A percentile compares a stretch with the other conserved stretches of the same genome.
These are phyloP conservation scores for Perizoma flavofasciatum DNA, from an alignment of 2,888 invertebrate genomes.

Conservation along the genomic window DNA sequence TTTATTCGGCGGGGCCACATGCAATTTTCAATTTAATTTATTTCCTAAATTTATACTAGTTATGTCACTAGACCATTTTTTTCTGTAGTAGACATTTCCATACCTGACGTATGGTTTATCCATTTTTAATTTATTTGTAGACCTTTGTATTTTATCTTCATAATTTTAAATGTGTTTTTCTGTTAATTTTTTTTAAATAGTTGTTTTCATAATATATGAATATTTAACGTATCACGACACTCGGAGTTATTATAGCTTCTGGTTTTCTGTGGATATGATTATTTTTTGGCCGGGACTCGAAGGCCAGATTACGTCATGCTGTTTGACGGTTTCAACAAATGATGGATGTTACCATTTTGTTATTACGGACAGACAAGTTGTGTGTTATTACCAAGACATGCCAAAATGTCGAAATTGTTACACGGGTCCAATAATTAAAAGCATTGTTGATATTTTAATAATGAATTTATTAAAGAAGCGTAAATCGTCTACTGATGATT, in stretches of 20 bases:
- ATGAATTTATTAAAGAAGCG: neutral
- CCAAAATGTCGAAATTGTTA: neutral
- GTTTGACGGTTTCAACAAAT: conserved; percentile 39
- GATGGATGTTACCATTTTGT: conserved; percentile 29
- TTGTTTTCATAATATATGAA: conserved; percentile 41
- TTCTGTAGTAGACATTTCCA: neutral
- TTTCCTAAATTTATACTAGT: conserved; percentile 22
- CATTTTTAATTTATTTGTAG: no score
- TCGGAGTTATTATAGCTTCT: conserved; percentile 55
- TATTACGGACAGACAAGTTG: neutral
- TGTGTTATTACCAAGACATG: conserved; percentile 1
- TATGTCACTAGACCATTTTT: neutral
- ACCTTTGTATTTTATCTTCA: no score
- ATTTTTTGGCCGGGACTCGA: conserved; percentile 56
- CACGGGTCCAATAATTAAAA: no score
- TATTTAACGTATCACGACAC: conserved; percentile 53
- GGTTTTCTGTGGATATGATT: conserved; percentile 54
- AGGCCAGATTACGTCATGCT: conserved; percentile 62
- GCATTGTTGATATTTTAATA: no score
- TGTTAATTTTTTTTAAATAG: conserved; percentile 7
- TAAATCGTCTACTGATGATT: neutral
- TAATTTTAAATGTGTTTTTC: no score
- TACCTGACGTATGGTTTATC: neutral
- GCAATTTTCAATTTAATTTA: conserved; percentile 33
- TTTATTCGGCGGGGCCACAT: conserved; percentile 53